Evolutionary conservation across 1,140 invertebrate species (phyloP).

Genomic region (Caenorhabditis tropicalis): DNA sequence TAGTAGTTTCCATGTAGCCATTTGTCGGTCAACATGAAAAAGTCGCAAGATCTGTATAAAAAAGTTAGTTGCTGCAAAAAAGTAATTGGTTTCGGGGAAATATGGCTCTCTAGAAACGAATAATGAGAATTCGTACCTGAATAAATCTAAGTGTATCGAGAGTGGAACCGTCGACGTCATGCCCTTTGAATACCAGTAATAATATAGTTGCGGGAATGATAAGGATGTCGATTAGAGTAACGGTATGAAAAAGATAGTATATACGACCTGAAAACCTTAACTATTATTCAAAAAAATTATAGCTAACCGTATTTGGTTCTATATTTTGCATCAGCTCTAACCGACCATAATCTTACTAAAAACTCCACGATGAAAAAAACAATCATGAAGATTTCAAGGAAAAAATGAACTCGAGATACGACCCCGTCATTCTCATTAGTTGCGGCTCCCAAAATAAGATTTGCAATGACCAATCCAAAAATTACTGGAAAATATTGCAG

Average conservation of each 20-base stretch:
- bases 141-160: conserved; percentile 58
- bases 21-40: conserved; percentile 62
- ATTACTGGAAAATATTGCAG: not conserved
- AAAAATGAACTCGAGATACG: conserved; percentile 24
- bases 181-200: conserved; percentile 44
- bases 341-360: conserved; percentile 57
- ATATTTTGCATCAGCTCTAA: conserved; percentile 59
- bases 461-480: conserved; percentile 18
- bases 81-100: too few species aligned
- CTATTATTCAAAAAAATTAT: not conserved
- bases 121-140: not conserved
- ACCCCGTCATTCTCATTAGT: conserved; percentile 3
- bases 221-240: conserved; percentile 58
- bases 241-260: conserved; percentile 49
- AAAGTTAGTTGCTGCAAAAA: not conserved
- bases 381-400: conserved; percentile 56
- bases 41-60: conserved; percentile 58
- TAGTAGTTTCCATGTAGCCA: conserved; percentile 64
- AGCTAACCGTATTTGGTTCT: not conserved
- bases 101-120: too few species aligned
- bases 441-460: conserved; percentile 14
- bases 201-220: conserved; percentile 57
- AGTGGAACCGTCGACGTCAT: conserved; percentile 41
- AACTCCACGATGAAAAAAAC: conserved; percentile 61
- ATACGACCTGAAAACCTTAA: conserved; percentile 52